Conservation (phyloP, 2,797 vertebrate genomes). For the Lepilemur septentrionalis region DNA sequence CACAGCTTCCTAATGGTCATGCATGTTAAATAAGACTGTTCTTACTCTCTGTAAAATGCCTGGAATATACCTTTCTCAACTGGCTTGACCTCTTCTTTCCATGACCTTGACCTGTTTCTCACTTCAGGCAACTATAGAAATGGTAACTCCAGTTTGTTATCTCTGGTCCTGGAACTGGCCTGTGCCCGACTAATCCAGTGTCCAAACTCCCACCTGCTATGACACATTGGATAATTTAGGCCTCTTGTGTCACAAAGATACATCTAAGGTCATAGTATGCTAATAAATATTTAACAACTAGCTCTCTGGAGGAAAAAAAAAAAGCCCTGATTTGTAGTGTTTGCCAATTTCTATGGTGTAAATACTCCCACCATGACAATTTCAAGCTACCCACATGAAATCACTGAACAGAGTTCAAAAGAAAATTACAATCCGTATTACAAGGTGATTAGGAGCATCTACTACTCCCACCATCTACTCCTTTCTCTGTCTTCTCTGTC, state of each 20-base stretch:
- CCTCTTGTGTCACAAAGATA: not conserved
- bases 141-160: not conserved
- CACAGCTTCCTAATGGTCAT: not conserved
- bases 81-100: not conserved
- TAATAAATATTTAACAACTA: not conserved
- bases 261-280: not conserved
- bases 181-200: not conserved
- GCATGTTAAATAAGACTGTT: not conserved
- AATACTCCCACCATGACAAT: not conserved
- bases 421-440: not conserved
- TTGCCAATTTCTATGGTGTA: not conserved
- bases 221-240: not conserved
- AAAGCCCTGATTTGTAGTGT: not conserved
- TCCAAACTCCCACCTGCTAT: not conserved
- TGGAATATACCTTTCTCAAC: not conserved
- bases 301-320: not conserved
- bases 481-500: not conserved
- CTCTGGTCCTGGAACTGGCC: not conserved
- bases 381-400: not conserved
- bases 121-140: not conserved
- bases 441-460: not conserved
- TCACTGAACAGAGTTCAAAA: not conserved
- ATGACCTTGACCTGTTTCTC: not conserved
- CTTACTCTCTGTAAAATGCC: not conserved
- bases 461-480: no score